Evolutionary conservation across 2,888 invertebrate species (phyloP).

Genomic region (Thelaira solivaga): DNA sequence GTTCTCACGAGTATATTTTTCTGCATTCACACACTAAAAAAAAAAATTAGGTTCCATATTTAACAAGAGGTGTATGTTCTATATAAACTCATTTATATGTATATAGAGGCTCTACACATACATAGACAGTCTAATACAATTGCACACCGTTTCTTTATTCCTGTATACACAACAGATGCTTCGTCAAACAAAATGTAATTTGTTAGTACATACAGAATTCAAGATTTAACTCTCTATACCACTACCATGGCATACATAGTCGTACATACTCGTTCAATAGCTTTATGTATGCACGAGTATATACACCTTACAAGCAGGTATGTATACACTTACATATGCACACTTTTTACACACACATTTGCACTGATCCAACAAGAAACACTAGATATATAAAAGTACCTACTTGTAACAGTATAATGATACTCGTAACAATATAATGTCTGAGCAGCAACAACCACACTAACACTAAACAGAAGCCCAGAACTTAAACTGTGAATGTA

Average conservation of each 20-base stretch:
- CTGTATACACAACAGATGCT: slow-evolving; percentile 46
- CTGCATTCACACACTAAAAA: slow-evolving; percentile 28
- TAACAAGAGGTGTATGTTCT: neutral
- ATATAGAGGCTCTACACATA: neutral
- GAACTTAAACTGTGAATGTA: slow-evolving; percentile 33
- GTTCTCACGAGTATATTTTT: neutral
- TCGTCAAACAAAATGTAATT: slow-evolving; percentile 56
- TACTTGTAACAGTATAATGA: slow-evolving; percentile 15
- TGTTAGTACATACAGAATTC: slow-evolving; percentile 4
- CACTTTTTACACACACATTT: neutral
- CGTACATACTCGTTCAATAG: slow-evolving; percentile 46
- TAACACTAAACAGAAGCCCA: slow-evolving; percentile 2
- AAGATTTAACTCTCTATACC: slow-evolving; percentile 58
- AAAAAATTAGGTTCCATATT: slow-evolving; percentile 46
- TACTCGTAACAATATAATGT: slow-evolving; percentile 8
- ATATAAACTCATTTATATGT: too few relatives aligned
- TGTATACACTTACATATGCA: slow-evolving; percentile 7
- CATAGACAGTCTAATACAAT: neutral
- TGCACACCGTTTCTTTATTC: neutral
- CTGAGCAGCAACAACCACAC: slow-evolving; percentile 41
- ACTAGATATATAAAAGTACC: slow-evolving; percentile 29
- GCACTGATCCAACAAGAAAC: slow-evolving; percentile 25
- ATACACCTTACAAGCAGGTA: slow-evolving; percentile 58
- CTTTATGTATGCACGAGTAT: slow-evolving; percentile 43
- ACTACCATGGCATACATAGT: slow-evolving; percentile 39